phyloP scores from a whole-genome alignment of 2,797 vertebrate species.

The Morelia viridis region DNA sequence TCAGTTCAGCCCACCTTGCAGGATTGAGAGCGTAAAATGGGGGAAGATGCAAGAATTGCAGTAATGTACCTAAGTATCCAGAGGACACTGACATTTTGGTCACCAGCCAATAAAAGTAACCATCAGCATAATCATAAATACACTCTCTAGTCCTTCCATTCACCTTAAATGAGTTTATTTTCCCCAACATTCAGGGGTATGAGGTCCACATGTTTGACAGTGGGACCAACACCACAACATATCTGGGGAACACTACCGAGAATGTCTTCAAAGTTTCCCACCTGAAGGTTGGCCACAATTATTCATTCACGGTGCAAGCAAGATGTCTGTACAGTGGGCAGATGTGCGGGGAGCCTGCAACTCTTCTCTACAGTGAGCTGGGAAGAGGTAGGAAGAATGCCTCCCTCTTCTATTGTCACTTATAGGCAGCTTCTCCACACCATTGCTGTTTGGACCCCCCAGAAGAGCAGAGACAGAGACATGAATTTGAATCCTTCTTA shows the following conservation, averaged over 20 bases:
- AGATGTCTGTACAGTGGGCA: slow-evolving; percentile 85
- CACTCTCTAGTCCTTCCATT: neutral
- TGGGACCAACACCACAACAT: slow-evolving; percentile 81
- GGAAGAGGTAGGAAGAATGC: slow-evolving; percentile 68
- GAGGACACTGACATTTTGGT: too few species aligned
- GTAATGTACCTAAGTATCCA: too few species aligned
- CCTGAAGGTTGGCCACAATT: slow-evolving; percentile 90
- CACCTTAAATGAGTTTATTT: neutral
- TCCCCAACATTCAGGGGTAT: slow-evolving; percentile 80
- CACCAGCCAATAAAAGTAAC: neutral
- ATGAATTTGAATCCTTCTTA: neutral
- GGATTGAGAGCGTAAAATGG: too few species aligned
- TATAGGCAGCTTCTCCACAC: neutral
- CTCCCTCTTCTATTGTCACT: neutral
- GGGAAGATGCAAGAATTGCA: neutral
- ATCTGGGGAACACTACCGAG: slow-evolving; percentile 92
- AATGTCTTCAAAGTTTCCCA: slow-evolving; percentile 90
- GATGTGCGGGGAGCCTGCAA: slow-evolving; percentile 90
- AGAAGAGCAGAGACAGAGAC: neutral
- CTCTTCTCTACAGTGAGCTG: slow-evolving; percentile 85
- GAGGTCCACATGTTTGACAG: slow-evolving; percentile 91
- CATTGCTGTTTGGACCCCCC: neutral
- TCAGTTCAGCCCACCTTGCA: too few species aligned
- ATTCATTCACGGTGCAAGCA: slow-evolving; percentile 92
- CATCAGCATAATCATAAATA: neutral